A percentile compares a stretch with the other conserved stretches of the same genome.
Evolutionary conservation across 23 tunicate species (phyloP).

Genomic region (Ascidia mentula): DNA sequence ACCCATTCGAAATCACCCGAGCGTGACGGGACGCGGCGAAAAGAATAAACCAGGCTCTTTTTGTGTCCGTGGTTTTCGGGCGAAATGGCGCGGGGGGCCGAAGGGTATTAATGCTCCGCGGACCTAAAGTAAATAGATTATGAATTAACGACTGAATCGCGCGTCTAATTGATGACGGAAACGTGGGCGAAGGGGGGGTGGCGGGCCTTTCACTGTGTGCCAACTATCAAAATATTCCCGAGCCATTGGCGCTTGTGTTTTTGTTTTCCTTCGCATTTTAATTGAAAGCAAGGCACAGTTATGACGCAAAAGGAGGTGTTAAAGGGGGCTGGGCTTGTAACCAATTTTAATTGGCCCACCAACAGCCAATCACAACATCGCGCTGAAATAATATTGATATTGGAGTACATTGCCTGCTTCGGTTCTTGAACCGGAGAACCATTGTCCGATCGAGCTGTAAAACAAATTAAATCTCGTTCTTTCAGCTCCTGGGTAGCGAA

Average conservation of each 20-base stretch:
- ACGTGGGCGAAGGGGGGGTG: background rate
- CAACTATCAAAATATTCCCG: constrained; percentile 1
- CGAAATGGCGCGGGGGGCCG: background rate
- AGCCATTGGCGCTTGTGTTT: background rate
- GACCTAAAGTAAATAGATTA: background rate
- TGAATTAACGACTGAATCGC: background rate
- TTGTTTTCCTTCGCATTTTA: background rate
- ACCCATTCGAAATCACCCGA: background rate
- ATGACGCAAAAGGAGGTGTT: no score
- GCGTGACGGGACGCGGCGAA: constrained; percentile 11
- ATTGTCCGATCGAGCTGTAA: background rate
- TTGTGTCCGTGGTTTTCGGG: background rate
- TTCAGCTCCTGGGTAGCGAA: no score
- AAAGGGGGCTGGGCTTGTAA: no score
- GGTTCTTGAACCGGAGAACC: background rate
- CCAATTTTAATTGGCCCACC: background rate
- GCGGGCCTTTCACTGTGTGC: background rate
- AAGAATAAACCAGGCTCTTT: background rate
- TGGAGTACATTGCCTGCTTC: background rate
- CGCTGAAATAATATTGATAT: constrained; percentile 5
- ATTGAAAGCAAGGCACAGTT: background rate
- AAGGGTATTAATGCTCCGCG: background rate
- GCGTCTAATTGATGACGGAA: constrained; percentile 3
- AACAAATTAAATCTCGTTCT: background rate
- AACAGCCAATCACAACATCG: background rate